phyloP scores from a whole-genome alignment of 2,113 vertebrate species.

The Poicephalus gulielmi region DNA sequence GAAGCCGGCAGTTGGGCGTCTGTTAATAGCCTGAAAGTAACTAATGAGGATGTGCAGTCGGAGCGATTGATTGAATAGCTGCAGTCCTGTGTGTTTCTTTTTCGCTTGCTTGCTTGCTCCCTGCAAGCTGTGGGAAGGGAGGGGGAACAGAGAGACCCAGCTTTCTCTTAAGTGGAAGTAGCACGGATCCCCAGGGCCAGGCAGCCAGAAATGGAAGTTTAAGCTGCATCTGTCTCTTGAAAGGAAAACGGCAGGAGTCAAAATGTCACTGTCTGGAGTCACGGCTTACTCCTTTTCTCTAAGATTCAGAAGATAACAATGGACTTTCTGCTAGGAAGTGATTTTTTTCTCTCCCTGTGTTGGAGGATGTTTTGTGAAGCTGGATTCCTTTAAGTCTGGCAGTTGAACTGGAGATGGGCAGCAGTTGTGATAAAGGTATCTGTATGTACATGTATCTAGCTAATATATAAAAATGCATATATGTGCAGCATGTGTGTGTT shows the following conservation, averaged over 20 bases:
- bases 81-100: slow-evolving; percentile 78
- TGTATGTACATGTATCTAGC: background rate
- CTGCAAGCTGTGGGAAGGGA: slow-evolving; percentile 69
- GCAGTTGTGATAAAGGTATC: slow-evolving; percentile 96
- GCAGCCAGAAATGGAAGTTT: slow-evolving; percentile 70
- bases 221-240: slow-evolving; percentile 61
- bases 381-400: slow-evolving; percentile 74
- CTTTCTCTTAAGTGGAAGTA: slow-evolving; percentile 66
- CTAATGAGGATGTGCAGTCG: slow-evolving; percentile 84
- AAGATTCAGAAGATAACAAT: slow-evolving; percentile 71
- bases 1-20: slow-evolving; percentile 62
- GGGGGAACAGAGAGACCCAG: slow-evolving; percentile 59
- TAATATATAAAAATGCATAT: background rate
- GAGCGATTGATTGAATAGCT: slow-evolving; percentile 90
- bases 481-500: background rate
- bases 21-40: slow-evolving; percentile 82
- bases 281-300: slow-evolving; percentile 49
- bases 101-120: slow-evolving; percentile 20
- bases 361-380: slow-evolving; percentile 70
- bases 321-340: slow-evolving; percentile 73
- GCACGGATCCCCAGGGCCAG: slow-evolving; percentile 76
- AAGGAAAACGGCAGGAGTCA: slow-evolving; percentile 62
- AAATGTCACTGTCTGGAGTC: slow-evolving; percentile 71
- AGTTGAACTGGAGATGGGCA: slow-evolving; percentile 89
- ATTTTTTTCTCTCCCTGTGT: slow-evolving; percentile 52